These are phyloP conservation scores for Osmoderma eremita DNA, from an alignment of 2,888 invertebrate genomes.

Conservation along the genomic window DNA sequence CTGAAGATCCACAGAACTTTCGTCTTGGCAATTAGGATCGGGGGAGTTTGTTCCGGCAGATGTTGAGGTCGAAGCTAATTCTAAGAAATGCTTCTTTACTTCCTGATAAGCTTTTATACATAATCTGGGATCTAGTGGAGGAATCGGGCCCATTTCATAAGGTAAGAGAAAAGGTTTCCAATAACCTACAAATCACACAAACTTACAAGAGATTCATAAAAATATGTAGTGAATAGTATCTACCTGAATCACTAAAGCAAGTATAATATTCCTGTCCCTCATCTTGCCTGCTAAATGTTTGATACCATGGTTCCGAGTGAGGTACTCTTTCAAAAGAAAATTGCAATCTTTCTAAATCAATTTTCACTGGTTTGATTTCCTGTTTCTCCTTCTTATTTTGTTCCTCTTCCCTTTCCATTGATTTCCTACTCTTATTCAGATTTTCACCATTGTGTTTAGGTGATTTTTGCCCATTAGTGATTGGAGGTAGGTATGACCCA, in stretches of 20 bases:
- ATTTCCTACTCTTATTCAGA: conserved; percentile 51
- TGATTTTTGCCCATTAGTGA: conserved; percentile 45
- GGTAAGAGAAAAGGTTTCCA: conserved; percentile 76
- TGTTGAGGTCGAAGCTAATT: conserved; percentile 57
- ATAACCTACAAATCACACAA: conserved; percentile 63
- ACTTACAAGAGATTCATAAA: conserved; percentile 8
- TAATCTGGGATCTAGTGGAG: conserved; percentile 70
- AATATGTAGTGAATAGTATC: conserved; percentile 44
- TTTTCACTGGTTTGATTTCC: conserved; percentile 54
- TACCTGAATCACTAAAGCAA: conserved; percentile 67
- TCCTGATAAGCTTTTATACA: conserved; percentile 63
- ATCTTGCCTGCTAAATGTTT: conserved; percentile 81
- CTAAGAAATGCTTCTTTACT: conserved; percentile 61
- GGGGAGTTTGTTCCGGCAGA: conserved; percentile 55
- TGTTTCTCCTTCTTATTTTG: conserved; percentile 51
- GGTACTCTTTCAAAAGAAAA: conserved; percentile 83
- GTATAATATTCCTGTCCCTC: conserved; percentile 73
- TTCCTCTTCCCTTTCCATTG: conserved; percentile 62
- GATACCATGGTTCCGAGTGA: conserved; percentile 80
- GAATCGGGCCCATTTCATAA: conserved; percentile 76
- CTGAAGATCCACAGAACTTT: conserved; percentile 47
- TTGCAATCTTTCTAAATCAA: conserved; percentile 71
- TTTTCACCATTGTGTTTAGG: conserved; percentile 57
- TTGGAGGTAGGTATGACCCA: conserved; percentile 58
- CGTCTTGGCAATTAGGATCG: conserved; percentile 49